Base-by-base conservation (phyloP, 2,797 vertebrate species). In the Lophotriccus pileatus region DNA sequence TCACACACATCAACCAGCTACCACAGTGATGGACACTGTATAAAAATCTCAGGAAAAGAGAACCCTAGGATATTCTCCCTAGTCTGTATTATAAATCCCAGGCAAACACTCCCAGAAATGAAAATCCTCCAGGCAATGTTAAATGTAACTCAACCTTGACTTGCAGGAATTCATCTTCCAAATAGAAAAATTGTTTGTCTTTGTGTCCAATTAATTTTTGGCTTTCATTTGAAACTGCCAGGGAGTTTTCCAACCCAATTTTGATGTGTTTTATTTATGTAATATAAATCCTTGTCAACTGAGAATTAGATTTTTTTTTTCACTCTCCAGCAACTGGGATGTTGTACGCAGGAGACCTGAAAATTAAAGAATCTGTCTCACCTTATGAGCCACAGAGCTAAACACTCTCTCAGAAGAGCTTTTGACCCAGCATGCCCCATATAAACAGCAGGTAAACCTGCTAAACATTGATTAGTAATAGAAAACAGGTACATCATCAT, bases 111-210 rank as follows among this genome's bases (percentile, higher is more conserved):
- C 55, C 25, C 55, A 63, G 85, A 93, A 90, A 90, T 86, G 5
- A 95, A 91, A 89, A 86, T 89, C 49, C 55, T 88, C 74, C 52
- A 59, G 83, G 77, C 80, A 84, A 34, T 87, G 34, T 79, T 86
- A 93, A 90, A 84, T 93, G 93, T 92, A 96, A 94, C 70, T 94
- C 80, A 95, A 32, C 74, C 59, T 93, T 87, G 63, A 89, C 63
- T 87, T 92, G 83, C 34, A 84, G 70, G 47, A 92, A 90, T 94
- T 95, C 14, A 7, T 95, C 94, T 95, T 92, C 0, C 0, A 59
- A 94, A 84, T 66, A 50, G 53, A 88, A 90, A 94, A 88, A 72
- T 76, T 66, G 78, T 94, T 91, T 85, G 41, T 88, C 49, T 94
- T 56, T 69, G 76, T 78, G 66, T 90, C 77, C 74, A 92, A 56